These are phyloP conservation scores for Zelostemma sp. DNA, from an alignment of 1,140 invertebrate species.

Conservation along the genomic window DNA sequence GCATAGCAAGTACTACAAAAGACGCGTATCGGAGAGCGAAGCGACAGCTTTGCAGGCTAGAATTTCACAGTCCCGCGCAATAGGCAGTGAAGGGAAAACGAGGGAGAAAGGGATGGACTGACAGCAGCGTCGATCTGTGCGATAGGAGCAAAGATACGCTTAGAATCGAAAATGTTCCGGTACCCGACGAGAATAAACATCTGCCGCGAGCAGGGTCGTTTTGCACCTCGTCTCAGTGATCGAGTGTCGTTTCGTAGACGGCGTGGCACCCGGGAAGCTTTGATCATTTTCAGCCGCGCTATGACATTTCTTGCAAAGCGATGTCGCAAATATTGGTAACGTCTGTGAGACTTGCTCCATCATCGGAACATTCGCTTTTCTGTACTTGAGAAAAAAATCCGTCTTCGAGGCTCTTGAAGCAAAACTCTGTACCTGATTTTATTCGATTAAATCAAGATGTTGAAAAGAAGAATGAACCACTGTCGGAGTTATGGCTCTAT, in stretches of 20 bases:
- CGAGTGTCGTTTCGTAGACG: conserved; percentile 21
- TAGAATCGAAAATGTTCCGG: conserved; percentile 17
- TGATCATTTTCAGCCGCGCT: conserved; percentile 16
- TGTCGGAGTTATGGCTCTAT: not conserved
- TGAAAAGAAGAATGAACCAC: no score
- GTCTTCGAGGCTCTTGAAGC: no score
- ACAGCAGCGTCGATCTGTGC: not conserved
- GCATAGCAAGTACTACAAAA: conserved; percentile 32
- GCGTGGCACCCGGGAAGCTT: conserved; percentile 15
- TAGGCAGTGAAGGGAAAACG: not conserved
- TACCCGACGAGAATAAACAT: conserved; percentile 33
- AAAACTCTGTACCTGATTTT: no score
- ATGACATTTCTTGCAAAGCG: conserved; percentile 17
- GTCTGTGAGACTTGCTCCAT: no score
- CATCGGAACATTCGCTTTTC: no score
- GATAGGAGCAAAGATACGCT: not conserved
- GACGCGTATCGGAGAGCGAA: conserved; percentile 6
- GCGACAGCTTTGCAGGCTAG: conserved; percentile 1
- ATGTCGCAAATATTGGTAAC: no score
- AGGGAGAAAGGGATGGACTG: no score
- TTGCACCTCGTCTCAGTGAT: conserved; percentile 29
- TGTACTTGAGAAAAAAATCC: no score
- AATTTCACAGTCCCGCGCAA: conserved; percentile 23
- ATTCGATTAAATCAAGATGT: no score
- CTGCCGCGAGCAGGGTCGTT: conserved; percentile 18